Conservation (phyloP, 2,888 invertebrate genomes). For the Camptogramma bilineatum region DNA sequence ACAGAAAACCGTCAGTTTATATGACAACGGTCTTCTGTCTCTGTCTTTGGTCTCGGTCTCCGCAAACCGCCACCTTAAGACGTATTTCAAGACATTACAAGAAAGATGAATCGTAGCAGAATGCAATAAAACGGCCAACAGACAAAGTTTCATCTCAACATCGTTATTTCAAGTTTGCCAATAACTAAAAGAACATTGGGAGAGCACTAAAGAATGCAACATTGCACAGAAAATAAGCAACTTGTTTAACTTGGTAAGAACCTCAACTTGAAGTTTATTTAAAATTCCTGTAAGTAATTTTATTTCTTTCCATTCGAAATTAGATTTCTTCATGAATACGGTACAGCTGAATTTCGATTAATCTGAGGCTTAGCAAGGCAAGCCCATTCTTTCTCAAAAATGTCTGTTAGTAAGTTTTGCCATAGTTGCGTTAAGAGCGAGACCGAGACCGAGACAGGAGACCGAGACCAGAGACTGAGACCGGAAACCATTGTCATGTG, state of each 20-base stretch:
- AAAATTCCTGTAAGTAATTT: slow-evolving; percentile 25
- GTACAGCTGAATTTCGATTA: neutral
- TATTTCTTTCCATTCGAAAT: slow-evolving; percentile 1
- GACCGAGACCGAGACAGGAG: too few species aligned
- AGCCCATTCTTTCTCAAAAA: too few species aligned
- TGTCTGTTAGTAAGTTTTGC: too few species aligned
- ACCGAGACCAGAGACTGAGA: too few species aligned
- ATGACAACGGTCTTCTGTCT: too few species aligned
- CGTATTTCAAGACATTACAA: neutral
- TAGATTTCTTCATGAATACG: neutral
- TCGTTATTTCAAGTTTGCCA: slow-evolving; percentile 44
- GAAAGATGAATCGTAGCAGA: slow-evolving; percentile 29
- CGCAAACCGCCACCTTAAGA: neutral
- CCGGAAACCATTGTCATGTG: too few species aligned
- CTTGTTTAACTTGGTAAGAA: slow-evolving; percentile 42
- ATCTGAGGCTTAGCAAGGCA: neutral
- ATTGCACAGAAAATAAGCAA: slow-evolving; percentile 39
- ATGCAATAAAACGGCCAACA: slow-evolving; percentile 40
- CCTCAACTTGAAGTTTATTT: slow-evolving; percentile 36
- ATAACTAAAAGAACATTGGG: slow-evolving; percentile 41
- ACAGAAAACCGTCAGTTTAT: too few species aligned
- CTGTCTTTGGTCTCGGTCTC: too few species aligned
- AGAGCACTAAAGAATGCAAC: slow-evolving; percentile 45
- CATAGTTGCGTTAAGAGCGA: too few species aligned
- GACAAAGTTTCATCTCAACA: slow-evolving; percentile 45